phyloP scores from a whole-genome alignment of 2,888 invertebrate genomes.

The Latrodectus elegans region DNA sequence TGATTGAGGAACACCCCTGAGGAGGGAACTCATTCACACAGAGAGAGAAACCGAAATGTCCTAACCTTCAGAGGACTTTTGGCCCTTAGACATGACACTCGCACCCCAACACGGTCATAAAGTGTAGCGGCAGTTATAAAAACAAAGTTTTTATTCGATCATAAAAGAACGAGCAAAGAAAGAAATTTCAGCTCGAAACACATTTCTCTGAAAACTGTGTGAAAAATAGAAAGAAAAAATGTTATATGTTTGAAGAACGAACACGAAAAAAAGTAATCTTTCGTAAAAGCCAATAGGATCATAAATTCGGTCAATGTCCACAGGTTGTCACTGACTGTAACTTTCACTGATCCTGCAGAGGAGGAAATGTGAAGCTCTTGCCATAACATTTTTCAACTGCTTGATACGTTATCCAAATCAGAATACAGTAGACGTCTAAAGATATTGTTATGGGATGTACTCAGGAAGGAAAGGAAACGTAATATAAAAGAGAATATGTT shows the following conservation, averaged over 20 bases:
- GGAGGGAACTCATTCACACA: neutral
- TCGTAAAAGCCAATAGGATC: constrained; percentile 47
- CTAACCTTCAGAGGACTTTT: constrained; percentile 23
- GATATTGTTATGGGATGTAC: neutral
- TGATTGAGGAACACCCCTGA: constrained; percentile 2
- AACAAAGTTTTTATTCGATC: constrained; percentile 60
- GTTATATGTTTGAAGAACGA: neutral
- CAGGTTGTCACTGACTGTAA: constrained; percentile 54
- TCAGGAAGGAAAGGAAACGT: neutral
- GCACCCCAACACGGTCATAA: constrained; percentile 38
- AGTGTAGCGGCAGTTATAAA: constrained; percentile 55
- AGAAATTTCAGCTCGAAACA: constrained; percentile 45
- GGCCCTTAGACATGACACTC: constrained; percentile 39
- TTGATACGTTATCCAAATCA: constrained; percentile 40
- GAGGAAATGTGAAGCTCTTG: constrained; percentile 18
- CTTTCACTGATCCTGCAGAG: constrained; percentile 24
- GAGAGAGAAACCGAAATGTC: constrained; percentile 16
- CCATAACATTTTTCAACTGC: constrained; percentile 44
- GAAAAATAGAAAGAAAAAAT: constrained; percentile 23
- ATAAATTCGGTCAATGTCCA: constrained; percentile 61
- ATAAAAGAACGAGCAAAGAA: constrained; percentile 55
- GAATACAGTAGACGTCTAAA: constrained; percentile 25
- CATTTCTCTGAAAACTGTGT: constrained; percentile 33
- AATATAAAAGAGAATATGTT: neutral
- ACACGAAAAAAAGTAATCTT: constrained; percentile 23